A percentile compares a stretch with the other conserved stretches of the same genome.
These are phyloP conservation scores for Anas capensis DNA, from an alignment of 2,797 vertebrate genomes.

Conservation along the genomic window DNA sequence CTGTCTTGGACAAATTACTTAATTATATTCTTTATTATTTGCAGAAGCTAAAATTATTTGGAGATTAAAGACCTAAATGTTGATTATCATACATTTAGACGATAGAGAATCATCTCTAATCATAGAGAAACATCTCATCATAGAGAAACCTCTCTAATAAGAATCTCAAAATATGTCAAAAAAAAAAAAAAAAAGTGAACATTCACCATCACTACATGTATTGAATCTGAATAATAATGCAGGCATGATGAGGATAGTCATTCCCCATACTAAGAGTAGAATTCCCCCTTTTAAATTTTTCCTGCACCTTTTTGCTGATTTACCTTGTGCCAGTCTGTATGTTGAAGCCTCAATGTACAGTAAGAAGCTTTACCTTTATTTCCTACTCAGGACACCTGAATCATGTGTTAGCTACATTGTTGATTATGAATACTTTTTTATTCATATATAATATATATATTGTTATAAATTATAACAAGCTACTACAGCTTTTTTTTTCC, in stretches of 20 bases:
- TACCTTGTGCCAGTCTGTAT: background rate
- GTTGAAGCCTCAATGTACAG: background rate
- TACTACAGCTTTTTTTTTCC: background rate
- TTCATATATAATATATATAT: background rate
- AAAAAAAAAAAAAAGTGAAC: background rate
- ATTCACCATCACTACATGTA: accelerated
- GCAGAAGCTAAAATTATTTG: background rate
- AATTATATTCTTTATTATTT: background rate
- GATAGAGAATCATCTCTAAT: background rate
- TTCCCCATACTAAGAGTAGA: background rate
- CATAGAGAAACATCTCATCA: background rate
- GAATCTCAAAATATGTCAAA: background rate
- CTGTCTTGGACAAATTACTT: background rate
- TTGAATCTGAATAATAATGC: background rate
- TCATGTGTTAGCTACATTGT: background rate
- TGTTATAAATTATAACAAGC: background rate
- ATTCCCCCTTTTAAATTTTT: background rate
- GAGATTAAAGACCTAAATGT: background rate
- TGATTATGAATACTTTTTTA: background rate
- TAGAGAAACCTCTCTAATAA: background rate
- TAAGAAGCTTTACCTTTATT: background rate
- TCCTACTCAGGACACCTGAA: background rate
- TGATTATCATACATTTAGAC: background rate
- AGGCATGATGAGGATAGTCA: background rate
- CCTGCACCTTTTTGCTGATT: background rate